Conservation (phyloP, 2,113 vertebrate genomes). For the Pungitius pungitius region DNA sequence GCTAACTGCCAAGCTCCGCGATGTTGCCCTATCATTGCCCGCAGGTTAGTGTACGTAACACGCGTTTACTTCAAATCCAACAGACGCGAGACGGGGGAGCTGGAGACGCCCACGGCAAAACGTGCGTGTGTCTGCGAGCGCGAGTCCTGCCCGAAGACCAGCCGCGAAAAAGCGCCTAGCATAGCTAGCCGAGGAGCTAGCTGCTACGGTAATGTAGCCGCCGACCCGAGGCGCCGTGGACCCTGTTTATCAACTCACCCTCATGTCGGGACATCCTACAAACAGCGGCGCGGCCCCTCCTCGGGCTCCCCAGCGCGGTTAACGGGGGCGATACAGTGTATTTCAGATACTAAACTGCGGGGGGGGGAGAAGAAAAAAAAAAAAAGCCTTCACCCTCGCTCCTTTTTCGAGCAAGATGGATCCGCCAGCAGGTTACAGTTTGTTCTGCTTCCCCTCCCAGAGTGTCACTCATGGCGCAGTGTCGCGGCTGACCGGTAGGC, state of each 20-base stretch:
- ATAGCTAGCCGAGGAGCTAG: slow-evolving; percentile 54
- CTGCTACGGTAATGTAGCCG: slow-evolving; percentile 56
- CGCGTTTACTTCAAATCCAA: neutral
- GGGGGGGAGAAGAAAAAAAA: neutral
- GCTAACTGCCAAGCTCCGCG: slow-evolving; percentile 64
- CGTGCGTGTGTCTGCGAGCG: neutral
- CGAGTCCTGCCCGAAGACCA: slow-evolving; percentile 23
- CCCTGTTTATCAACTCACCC: slow-evolving; percentile 80
- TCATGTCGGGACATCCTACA: slow-evolving; percentile 93
- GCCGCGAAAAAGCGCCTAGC: slow-evolving; percentile 60
- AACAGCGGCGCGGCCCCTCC: slow-evolving; percentile 79
- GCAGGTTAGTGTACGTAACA: neutral
- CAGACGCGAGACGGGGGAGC: neutral
- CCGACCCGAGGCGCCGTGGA: slow-evolving; percentile 43
- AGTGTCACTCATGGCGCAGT: slow-evolving; percentile 63
- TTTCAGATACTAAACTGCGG: slow-evolving; percentile 62
- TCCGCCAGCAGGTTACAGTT: slow-evolving; percentile 80
- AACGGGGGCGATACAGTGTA: slow-evolving; percentile 67
- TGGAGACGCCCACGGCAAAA: neutral
- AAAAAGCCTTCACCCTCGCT: slow-evolving; percentile 70
- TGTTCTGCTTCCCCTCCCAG: slow-evolving; percentile 81
- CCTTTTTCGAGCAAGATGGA: slow-evolving; percentile 82
- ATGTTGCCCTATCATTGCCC: slow-evolving; percentile 51
- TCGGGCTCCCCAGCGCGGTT: slow-evolving; percentile 75
- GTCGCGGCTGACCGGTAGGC: slow-evolving; percentile 48